Conservation (phyloP, 2,888 invertebrate species). For the Acanthococcus lagerstroemiae region DNA sequence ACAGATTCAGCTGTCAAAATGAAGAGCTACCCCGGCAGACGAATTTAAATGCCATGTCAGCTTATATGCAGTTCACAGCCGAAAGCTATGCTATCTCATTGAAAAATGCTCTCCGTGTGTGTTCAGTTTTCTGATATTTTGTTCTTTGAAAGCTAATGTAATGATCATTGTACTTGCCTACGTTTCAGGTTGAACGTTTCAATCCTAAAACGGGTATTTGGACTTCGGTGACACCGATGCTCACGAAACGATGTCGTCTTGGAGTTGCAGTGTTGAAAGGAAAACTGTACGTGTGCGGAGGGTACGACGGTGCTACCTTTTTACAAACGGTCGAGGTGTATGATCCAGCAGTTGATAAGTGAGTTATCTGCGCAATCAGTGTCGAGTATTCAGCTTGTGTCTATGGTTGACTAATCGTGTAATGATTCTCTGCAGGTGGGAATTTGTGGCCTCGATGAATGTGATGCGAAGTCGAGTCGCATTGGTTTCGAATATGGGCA, state of each 20-base stretch:
- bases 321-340: slow-evolving; percentile 71
- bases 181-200: slow-evolving; percentile 59
- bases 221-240: slow-evolving; percentile 66
- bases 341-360: slow-evolving; percentile 60
- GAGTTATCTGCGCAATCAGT: slow-evolving; percentile 37
- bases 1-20: too few relatives aligned
- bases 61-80: too few relatives aligned
- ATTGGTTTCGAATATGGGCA: slow-evolving; percentile 70
- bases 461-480: slow-evolving; percentile 72
- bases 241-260: slow-evolving; percentile 67
- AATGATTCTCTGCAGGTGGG: slow-evolving; percentile 49
- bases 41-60: too few relatives aligned
- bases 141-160: neutral
- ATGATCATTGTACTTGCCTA: neutral
- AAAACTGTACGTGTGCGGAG: slow-evolving; percentile 72
- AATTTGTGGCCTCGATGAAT: slow-evolving; percentile 66
- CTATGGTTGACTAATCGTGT: neutral
- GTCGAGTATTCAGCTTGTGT: neutral
- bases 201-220: slow-evolving; percentile 63
- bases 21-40: too few relatives aligned
- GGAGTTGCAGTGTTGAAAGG: slow-evolving; percentile 72
- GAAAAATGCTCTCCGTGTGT: neutral
- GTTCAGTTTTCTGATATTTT: neutral
- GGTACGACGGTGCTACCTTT: slow-evolving; percentile 76
- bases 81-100: neutral